These are phyloP conservation scores for Kuschelorhynchus macadamiae DNA, from an alignment of 2,888 invertebrate species.

Conservation along the genomic window DNA sequence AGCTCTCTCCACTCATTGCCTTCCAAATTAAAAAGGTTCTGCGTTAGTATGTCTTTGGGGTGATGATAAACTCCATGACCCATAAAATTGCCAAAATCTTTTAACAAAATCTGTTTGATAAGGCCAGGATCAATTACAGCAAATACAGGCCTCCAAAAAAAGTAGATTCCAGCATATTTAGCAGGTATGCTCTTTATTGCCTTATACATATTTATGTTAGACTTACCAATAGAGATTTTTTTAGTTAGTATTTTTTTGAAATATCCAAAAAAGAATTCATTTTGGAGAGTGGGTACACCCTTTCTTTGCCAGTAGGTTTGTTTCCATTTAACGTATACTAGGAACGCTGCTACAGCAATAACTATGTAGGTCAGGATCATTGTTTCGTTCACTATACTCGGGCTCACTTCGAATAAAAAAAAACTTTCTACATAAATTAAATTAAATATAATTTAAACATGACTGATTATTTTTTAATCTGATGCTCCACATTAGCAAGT, in stretches of 20 bases:
- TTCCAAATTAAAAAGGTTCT: no score
- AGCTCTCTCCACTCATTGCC: constrained; percentile 61
- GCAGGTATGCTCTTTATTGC: not conserved
- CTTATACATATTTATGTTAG: not conserved
- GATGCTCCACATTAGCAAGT: no score
- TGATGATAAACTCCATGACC: constrained; percentile 38
- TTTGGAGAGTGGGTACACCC: constrained; percentile 4
- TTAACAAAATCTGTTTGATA: constrained; percentile 35
- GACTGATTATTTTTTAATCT: no score
- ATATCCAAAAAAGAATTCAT: constrained; percentile 20
- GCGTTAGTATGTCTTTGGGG: no score
- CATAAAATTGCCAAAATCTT: constrained; percentile 34
- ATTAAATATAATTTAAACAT: no score
- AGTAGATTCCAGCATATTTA: constrained; percentile 33
- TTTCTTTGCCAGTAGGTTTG: constrained; percentile 19
- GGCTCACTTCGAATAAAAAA: no score
- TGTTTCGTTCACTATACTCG: no score
- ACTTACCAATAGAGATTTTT: not conserved
- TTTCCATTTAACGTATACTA: no score
- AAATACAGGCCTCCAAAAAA: constrained; percentile 17
- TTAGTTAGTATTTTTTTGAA: not conserved
- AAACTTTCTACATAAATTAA: no score
- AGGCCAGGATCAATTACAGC: constrained; percentile 29
- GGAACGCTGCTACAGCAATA: no score
- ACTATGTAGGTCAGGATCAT: not conserved